Base-by-base conservation (phyloP, 1,140 invertebrate genomes). In the Ips nitidus region DNA sequence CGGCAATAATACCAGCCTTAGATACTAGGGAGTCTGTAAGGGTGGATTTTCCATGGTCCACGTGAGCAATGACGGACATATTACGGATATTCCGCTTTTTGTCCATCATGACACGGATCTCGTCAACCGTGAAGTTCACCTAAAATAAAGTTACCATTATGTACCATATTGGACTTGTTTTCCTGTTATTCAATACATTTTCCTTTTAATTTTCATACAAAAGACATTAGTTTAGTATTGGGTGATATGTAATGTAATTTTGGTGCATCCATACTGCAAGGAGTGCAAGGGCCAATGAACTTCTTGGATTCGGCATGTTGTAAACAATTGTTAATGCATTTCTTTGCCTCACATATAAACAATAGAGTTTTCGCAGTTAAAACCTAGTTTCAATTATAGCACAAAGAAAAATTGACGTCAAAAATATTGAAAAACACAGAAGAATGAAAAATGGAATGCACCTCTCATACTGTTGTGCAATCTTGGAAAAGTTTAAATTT, bases 31-130 rank as follows among this genome's bases (percentile, higher is more conserved):
- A 99, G 85, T 99, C 98, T 53, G 98, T 99, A 81, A 99, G 82
- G 58, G 98, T 99, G 75, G 98, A 99, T 84, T 99, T 99, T 81
- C 98, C 98, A 83, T 99, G 98, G 88, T 99, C 98, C 70, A 99
- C 98, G 84, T 99, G 98, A 77, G 98, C 98, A 84, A 99, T 99
- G 83, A 99, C 98, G 81, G 98, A 99, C 98, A 99, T 99, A 86
- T 99, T 99, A 82, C 98, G 91, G 84, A 99, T 99, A 81, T 99
- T 99, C 85, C 87, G 88, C 87, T 99, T 99, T 82, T 96, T 96
- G 92, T 99, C 97, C 98, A 99, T 99, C 90, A 99, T 95, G 81
- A 79, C 85, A 87, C 98, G 94, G 87, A 99, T 99, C 88, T 99
- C 96, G 87, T 99, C 97, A 86, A 99, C 94, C 63, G 98, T 99